phyloP scores from a whole-genome alignment of 2,797 vertebrate genomes.

The Clamator glandarius region DNA sequence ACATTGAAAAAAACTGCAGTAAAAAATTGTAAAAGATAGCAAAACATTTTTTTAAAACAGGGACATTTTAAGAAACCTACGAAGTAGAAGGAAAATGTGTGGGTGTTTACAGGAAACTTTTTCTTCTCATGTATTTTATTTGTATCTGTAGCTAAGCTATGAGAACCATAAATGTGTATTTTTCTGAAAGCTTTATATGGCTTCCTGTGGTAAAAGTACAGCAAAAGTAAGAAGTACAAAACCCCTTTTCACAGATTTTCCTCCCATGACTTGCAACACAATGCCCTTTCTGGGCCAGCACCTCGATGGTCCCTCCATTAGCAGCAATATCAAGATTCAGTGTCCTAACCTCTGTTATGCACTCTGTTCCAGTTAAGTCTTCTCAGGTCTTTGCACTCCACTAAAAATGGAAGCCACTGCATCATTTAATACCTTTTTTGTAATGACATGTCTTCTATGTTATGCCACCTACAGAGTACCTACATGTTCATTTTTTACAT shows the following conservation, averaged over 20 bases:
- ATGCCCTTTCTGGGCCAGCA: not conserved
- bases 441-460: not conserved
- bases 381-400: not conserved
- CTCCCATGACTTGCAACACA: not conserved
- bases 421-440: not conserved
- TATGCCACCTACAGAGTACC: not conserved
- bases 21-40: not conserved
- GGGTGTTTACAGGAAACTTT: not conserved
- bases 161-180: not conserved
- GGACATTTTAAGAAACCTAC: not conserved
- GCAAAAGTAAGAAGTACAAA: not conserved
- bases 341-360: not conserved
- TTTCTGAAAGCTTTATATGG: not conserved
- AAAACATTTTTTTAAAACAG: not conserved
- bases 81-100: not conserved
- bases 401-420: not conserved
- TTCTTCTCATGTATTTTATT: not conserved
- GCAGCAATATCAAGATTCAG: not conserved
- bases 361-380: not conserved
- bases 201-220: not conserved
- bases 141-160: not conserved
- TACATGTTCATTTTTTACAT: not conserved
- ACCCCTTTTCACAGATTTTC: not conserved
- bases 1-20: not conserved
- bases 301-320: not conserved